Evolutionary conservation across 1,140 invertebrate genomes (phyloP).

Genomic region (Diorhabda carinulata): DNA sequence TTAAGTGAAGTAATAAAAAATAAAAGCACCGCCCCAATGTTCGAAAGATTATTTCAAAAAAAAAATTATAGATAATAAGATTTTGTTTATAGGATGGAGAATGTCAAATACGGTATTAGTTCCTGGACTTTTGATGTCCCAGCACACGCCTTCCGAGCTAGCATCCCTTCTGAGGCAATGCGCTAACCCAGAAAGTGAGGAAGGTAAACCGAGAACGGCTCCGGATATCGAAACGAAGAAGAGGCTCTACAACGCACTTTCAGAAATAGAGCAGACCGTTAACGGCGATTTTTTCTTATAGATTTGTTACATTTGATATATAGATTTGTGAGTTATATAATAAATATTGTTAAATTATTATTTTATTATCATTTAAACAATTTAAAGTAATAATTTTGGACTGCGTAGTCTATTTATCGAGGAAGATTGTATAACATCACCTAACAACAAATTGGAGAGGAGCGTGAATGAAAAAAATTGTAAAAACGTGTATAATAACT

Average conservation of each 20-base stretch:
- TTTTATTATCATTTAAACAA: no score
- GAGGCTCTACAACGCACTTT: slow-evolving; percentile 52
- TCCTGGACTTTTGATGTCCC: slow-evolving; percentile 57
- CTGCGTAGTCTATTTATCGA: no score
- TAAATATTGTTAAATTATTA: no score
- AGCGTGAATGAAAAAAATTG: background rate
- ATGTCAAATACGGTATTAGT: slow-evolving; percentile 57
- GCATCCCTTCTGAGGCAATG: slow-evolving; percentile 55
- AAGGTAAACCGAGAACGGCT: slow-evolving; percentile 46
- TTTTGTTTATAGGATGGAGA: slow-evolving; percentile 58
- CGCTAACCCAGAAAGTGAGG: slow-evolving; percentile 51
- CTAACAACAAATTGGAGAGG: background rate
- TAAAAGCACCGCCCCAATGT: no score
- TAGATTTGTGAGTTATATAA: background rate
- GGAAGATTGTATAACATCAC: no score
- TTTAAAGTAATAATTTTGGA: no score
- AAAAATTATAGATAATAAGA: no score
- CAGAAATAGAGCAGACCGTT: slow-evolving; percentile 48
- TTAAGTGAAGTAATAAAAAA: no score
- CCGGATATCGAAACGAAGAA: slow-evolving; percentile 49
- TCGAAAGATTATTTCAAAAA: no score
- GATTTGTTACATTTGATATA: slow-evolving; percentile 1
- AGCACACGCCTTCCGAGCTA: slow-evolving; percentile 53
- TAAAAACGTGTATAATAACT: no score
- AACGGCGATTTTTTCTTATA: slow-evolving; percentile 40